Percentiles rank a stretch among this genome's conserved stretches.
Evolutionary conservation across 1,140 invertebrate species (phyloP).

Genomic region (Trichonephila inaurata): DNA sequence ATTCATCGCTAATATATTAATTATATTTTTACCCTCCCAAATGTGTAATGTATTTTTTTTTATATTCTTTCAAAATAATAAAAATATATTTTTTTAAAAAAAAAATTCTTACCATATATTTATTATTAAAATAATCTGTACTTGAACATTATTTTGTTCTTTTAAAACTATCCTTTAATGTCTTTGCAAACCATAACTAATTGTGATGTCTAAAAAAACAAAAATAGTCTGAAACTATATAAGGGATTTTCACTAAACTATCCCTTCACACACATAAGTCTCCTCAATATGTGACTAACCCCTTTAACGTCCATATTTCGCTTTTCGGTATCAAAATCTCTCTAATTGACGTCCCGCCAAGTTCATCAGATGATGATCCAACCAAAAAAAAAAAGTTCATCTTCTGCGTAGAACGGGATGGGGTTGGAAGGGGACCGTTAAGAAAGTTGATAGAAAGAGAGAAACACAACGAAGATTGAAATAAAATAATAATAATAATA

Average conservation of each 20-base stretch:
- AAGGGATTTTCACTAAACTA: background rate
- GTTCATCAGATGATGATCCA: slow-evolving; percentile 62
- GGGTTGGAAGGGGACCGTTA: background rate
- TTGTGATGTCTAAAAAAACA: too few relatives aligned
- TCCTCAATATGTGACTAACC: background rate
- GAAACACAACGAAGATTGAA: background rate
- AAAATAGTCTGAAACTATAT: background rate
- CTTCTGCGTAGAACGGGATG: background rate
- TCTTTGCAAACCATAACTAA: too few relatives aligned
- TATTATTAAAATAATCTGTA: too few relatives aligned
- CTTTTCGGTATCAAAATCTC: slow-evolving; percentile 37
- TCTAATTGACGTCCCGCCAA: slow-evolving; percentile 71
- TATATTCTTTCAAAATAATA: too few relatives aligned
- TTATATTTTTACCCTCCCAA: too few relatives aligned
- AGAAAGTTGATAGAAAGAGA: slow-evolving; percentile 43
- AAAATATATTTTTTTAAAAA: too few relatives aligned
- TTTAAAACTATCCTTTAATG: too few relatives aligned
- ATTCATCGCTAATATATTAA: too few relatives aligned
- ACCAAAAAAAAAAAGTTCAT: slow-evolving; percentile 29
- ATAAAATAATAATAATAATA: background rate
- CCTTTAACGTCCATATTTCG: background rate
- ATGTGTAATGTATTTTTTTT: too few relatives aligned
- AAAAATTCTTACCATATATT: too few relatives aligned
- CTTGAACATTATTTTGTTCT: too few relatives aligned
- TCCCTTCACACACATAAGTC: background rate